A percentile compares a stretch with the other conserved stretches of the same genome.
These are phyloP conservation scores for Cynopterus sphinx DNA, from an alignment of 2,797 vertebrate species.

Conservation along the genomic window DNA sequence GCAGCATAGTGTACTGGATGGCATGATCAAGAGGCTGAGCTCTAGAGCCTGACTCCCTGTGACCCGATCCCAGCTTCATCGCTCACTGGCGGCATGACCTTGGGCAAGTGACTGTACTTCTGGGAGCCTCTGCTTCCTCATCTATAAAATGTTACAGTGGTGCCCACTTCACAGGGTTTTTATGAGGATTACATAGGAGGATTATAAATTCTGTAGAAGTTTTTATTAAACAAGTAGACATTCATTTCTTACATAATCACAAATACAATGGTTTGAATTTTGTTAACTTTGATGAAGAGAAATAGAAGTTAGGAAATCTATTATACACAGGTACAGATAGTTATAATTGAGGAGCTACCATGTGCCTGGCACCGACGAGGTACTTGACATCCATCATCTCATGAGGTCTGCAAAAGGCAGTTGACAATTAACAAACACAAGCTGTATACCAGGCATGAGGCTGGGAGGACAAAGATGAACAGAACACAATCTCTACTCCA, in stretches of 20 bases:
- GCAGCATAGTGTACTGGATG: background rate
- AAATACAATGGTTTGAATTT: background rate
- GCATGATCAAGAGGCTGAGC: background rate
- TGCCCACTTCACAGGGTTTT: background rate
- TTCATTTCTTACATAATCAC: background rate
- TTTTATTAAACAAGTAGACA: background rate
- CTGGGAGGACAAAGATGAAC: background rate
- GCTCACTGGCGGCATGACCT: background rate
- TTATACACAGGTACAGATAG: background rate
- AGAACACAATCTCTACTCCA: background rate
- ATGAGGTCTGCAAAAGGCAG: background rate
- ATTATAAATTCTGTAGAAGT: background rate
- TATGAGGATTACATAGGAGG: background rate
- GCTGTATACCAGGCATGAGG: background rate
- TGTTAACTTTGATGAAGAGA: background rate
- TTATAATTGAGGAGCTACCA: background rate
- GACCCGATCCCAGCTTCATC: background rate
- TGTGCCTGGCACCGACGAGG: background rate
- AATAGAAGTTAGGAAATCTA: background rate
- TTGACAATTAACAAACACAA: background rate
- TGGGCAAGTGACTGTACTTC: background rate
- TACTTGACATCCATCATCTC: background rate
- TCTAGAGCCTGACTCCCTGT: background rate
- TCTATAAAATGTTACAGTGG: background rate
- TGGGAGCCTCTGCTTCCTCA: accelerated